A percentile compares a stretch with the other conserved stretches of the same genome.
Evolutionary conservation across 2,797 vertebrate species (phyloP).

Genomic region (Sus cebifrons): DNA sequence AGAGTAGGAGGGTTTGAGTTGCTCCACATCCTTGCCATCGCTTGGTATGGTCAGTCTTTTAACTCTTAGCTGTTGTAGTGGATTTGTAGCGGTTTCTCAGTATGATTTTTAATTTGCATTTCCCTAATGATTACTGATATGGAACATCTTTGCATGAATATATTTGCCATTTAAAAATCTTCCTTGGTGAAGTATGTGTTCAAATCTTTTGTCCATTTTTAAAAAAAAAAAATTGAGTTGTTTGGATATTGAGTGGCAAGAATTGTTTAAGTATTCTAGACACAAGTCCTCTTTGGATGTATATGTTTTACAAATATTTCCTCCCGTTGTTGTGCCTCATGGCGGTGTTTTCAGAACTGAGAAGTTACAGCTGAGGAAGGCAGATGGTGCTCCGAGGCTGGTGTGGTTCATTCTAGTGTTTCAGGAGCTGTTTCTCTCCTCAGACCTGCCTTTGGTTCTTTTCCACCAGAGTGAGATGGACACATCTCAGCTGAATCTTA

Average conservation of each 20-base stretch:
- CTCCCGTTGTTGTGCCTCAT: neutral
- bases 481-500: neutral
- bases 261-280: neutral
- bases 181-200: neutral
- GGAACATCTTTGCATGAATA: neutral
- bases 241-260: neutral
- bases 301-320: constrained; percentile 23
- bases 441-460: neutral
- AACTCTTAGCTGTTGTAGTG: neutral
- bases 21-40: neutral
- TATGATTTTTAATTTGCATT: constrained; percentile 27
- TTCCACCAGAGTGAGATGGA: neutral
- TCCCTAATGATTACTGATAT: neutral
- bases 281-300: neutral
- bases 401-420: neutral
- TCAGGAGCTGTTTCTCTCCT: neutral
- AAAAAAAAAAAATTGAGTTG: neutral
- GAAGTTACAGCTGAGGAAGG: neutral
- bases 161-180: constrained; percentile 36
- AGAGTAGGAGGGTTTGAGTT: neutral
- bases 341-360: neutral
- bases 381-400: neutral
- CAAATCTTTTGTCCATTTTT: neutral
- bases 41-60: neutral
- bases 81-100: neutral